A percentile compares a stretch with the other conserved stretches of the same genome.
These are phyloP conservation scores for Amblyopsis rosae DNA, from an alignment of 2,113 vertebrate species.

Conservation along the genomic window DNA sequence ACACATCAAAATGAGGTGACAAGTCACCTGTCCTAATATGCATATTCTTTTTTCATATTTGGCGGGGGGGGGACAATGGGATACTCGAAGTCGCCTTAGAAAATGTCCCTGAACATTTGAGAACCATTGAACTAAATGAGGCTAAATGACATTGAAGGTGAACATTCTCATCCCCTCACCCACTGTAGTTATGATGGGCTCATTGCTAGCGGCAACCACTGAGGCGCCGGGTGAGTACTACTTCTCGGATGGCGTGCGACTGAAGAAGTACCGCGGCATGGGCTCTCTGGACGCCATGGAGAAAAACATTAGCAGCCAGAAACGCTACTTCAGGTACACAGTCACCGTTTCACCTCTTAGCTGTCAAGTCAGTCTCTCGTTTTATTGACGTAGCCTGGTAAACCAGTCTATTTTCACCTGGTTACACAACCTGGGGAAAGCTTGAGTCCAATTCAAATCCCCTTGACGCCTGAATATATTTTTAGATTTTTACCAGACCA, in stretches of 20 bases:
- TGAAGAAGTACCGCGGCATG: constrained; percentile 95
- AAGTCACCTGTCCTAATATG: neutral
- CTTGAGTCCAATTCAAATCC: too few relatives aligned
- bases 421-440: too few relatives aligned
- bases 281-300: constrained; percentile 93
- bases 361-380: neutral
- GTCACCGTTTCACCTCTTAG: neutral
- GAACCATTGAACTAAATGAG: neutral
- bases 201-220: constrained; percentile 88
- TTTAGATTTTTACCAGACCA: too few relatives aligned
- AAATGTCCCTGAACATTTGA: neutral
- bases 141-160: neutral
- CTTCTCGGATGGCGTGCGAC: constrained; percentile 90
- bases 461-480: too few relatives aligned
- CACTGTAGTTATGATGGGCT: constrained; percentile 91
- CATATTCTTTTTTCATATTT: neutral
- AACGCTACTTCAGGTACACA: constrained; percentile 88
- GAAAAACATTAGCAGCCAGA: constrained; percentile 90
- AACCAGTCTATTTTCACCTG: too few relatives aligned
- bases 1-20: too few relatives aligned
- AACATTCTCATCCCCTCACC: neutral
- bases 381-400: neutral
- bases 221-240: constrained; percentile 93
- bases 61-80: too few relatives aligned
- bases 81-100: neutral